Base-by-base conservation (phyloP, 2,113 vertebrate genomes). In the Megaceryle torquata region DNA sequence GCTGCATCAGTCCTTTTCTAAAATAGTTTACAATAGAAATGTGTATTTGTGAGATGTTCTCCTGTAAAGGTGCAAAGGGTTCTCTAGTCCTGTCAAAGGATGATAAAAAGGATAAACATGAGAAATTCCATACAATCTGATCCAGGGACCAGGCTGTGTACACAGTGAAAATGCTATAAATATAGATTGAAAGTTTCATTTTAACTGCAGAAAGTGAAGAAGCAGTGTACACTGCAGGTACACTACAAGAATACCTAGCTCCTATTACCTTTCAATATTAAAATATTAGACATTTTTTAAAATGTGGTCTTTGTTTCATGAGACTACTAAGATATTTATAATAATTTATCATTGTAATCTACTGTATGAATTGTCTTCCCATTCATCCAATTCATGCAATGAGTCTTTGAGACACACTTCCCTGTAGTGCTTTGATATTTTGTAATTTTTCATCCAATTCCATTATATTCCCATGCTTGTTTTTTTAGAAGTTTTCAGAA, bases 361-460 rank as follows among this genome's bases (percentile, higher is more conserved):
- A 59, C 19, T 59, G 4, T 18, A 53, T 1, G 1, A 20, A 31
- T 69, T 72, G 5, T 35, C 51, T 82, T 25, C 10, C 21, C 9
- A 48, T 77, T 82, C 6, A 10, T 46, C 26, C 15, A 31, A 50
- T 69, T 53, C 31, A 44, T 53, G 35, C 44, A 83, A 25, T 0
- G 0, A 0, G 0, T 39, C 39, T 33, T 22, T 17, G 29, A 80
- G 59, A 72, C 29, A 60, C 8, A 13, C 17, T 61, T 60, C 10
- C 15, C 4, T 24, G 4, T 46, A 69, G 25, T 64, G 28, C 24
- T 78, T 71, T 1, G 0, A 12, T 70, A 56, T 60, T 87, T 84
- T 31, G 24, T 43, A 43, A 22, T 39, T 90, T 92, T 75, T 79
- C 31, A 35, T 75, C 35, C 1, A 0, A 29, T 51, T 71, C 14